Conservation (phyloP, 2,888 invertebrate genomes). For the Caenorhabditis panamensis region DNA sequence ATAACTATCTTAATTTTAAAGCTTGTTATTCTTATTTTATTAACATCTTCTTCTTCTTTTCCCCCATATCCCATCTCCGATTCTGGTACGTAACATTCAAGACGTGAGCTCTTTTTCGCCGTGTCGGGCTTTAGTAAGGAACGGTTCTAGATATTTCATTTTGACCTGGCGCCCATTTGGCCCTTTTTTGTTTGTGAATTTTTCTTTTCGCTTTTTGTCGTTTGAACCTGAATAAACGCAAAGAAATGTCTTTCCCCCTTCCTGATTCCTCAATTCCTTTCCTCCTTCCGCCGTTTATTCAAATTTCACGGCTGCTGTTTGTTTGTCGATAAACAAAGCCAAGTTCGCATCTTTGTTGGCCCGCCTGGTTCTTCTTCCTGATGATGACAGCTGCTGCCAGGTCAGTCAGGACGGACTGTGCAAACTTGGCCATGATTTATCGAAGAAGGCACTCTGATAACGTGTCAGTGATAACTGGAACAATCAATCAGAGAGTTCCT, state of each 20-base stretch:
- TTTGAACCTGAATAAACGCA: conserved; percentile 40
- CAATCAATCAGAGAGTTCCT: background rate
- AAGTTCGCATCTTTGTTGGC: conserved; percentile 38
- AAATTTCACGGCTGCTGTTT: conserved; percentile 37
- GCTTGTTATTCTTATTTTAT: conserved; percentile 25
- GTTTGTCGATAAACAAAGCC: conserved; percentile 49
- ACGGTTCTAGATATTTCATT: conserved; percentile 46
- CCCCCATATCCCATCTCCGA: background rate
- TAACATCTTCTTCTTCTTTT: conserved; percentile 3
- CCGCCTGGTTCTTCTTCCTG: conserved; percentile 25
- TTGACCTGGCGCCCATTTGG: background rate
- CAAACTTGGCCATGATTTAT: conserved; percentile 46
- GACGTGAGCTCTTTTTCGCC: background rate
- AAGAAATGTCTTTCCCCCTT: conserved; percentile 6
- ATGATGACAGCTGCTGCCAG: conserved; percentile 25
- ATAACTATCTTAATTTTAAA: conserved; percentile 21
- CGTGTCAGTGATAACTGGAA: conserved; percentile 11
- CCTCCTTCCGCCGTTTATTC: conserved; percentile 17
- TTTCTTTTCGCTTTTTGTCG: conserved; percentile 28
- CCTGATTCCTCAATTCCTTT: background rate
- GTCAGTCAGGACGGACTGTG: conserved; percentile 30
- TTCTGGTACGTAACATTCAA: conserved; percentile 28
- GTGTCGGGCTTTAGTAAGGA: conserved; percentile 34
- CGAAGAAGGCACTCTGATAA: conserved; percentile 28
- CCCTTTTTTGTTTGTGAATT: conserved; percentile 12